phyloP scores from a whole-genome alignment of 2,888 invertebrate species.

The Ormyrus pomaceus region DNA sequence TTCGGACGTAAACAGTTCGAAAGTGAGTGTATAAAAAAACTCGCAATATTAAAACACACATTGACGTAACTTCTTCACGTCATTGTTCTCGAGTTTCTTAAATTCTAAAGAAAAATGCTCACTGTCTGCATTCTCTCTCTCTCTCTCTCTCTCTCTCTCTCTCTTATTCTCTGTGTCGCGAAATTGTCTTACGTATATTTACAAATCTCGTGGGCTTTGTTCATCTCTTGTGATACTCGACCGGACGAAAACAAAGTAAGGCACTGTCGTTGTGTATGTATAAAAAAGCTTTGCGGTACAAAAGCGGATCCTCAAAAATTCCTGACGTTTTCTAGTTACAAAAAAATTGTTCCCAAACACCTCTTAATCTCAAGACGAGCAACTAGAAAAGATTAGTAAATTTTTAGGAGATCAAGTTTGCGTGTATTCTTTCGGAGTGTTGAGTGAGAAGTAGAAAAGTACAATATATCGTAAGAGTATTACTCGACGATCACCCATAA shows the following conservation, averaged over 20 bases:
- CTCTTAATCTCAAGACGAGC: not conserved
- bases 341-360: not conserved
- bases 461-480: not conserved
- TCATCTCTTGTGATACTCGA: slow-evolving; percentile 2
- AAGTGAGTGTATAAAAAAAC: not conserved
- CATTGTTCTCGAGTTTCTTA: slow-evolving; percentile 46
- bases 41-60: slow-evolving; percentile 34
- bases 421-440: not conserved
- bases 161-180: not conserved
- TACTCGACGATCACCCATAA: not conserved
- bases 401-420: not conserved
- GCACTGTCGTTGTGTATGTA: slow-evolving; percentile 32
- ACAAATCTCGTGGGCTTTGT: slow-evolving; percentile 39
- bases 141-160: slow-evolving; percentile 35
- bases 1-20: not conserved
- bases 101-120: slow-evolving; percentile 46
- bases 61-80: slow-evolving; percentile 44
- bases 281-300: slow-evolving; percentile 20
- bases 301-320: slow-evolving; percentile 20
- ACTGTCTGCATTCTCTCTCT: slow-evolving; percentile 36
- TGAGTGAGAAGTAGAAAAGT: slow-evolving; percentile 12
- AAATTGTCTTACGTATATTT: slow-evolving; percentile 36
- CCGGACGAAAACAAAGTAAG: slow-evolving; percentile 44
- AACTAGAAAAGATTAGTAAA: slow-evolving; percentile 14
- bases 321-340: slow-evolving; percentile 1